A percentile compares a stretch with the other conserved stretches of the same genome.
Evolutionary conservation across 2,888 invertebrate species (phyloP).

Genomic region (Epinotia nisella): DNA sequence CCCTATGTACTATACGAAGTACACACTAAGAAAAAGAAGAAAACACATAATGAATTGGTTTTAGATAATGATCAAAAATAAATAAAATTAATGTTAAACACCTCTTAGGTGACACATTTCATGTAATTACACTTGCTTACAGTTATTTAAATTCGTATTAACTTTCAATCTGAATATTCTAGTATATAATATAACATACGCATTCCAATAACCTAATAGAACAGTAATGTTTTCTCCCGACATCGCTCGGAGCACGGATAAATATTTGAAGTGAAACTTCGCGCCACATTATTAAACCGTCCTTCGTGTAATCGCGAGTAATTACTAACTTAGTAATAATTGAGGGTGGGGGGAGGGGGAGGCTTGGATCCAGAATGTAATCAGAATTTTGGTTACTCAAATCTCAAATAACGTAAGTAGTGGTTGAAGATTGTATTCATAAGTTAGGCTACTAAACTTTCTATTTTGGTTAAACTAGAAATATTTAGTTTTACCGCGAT

Average conservation of each 20-base stretch:
- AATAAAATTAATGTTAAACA: no score
- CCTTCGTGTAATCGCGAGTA: conserved; percentile 17
- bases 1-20: no score
- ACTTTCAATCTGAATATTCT: neutral
- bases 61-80: no score
- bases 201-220: neutral
- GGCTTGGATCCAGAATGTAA: neutral
- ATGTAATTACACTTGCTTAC: no score
- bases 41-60: no score
- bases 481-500: no score
- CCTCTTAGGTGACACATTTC: no score
- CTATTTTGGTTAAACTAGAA: no score
- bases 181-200: neutral
- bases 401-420: neutral
- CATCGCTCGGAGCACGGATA: neutral
- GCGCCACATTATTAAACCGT: conserved; percentile 17
- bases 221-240: neutral
- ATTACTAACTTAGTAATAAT: conserved; percentile 24
- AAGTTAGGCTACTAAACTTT: neutral
- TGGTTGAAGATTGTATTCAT: neutral
- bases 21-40: no score
- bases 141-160: no score
- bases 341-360: neutral
- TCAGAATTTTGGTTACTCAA: neutral
- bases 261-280: conserved; percentile 16